These are phyloP conservation scores for Albula goreensis DNA, from an alignment of 2,113 vertebrate genomes.

Conservation along the genomic window DNA sequence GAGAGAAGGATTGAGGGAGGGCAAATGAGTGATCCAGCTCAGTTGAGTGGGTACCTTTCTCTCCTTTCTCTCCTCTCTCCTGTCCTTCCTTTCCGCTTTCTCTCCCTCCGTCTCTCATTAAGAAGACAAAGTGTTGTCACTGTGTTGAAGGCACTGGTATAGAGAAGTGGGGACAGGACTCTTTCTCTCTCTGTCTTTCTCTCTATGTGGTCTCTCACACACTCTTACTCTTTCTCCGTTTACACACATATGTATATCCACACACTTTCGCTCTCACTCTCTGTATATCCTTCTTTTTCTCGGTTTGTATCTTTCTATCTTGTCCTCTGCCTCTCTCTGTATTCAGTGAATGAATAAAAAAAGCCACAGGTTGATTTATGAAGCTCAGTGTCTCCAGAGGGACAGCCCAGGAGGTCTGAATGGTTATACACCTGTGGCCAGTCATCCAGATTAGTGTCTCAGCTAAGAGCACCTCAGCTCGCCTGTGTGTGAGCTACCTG, in stretches of 20 bases:
- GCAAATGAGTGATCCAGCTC: constrained; percentile 55
- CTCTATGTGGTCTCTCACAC: not conserved
- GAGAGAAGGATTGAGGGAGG: constrained; percentile 32
- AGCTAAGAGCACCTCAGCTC: too few relatives aligned
- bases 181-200: not conserved
- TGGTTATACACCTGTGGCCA: too few relatives aligned
- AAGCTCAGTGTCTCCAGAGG: too few relatives aligned
- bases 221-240: too few relatives aligned
- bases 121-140: constrained; percentile 56
- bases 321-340: too few relatives aligned
- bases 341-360: too few relatives aligned
- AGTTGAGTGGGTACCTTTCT: constrained; percentile 39
- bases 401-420: too few relatives aligned
- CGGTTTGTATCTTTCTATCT: too few relatives aligned
- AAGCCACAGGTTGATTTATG: too few relatives aligned
- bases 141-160: constrained; percentile 32
- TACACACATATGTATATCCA: too few relatives aligned
- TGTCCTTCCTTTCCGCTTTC: not conserved
- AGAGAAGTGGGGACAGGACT: not conserved
- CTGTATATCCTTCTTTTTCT: not conserved
- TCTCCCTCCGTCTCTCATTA: constrained; percentile 51
- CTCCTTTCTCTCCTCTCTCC: not conserved
- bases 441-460: too few relatives aligned
- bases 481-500: too few relatives aligned
- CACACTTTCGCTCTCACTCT: not conserved